phyloP scores from a whole-genome alignment of 1,140 invertebrate genomes.

The Trialeurodes vaporariorum region DNA sequence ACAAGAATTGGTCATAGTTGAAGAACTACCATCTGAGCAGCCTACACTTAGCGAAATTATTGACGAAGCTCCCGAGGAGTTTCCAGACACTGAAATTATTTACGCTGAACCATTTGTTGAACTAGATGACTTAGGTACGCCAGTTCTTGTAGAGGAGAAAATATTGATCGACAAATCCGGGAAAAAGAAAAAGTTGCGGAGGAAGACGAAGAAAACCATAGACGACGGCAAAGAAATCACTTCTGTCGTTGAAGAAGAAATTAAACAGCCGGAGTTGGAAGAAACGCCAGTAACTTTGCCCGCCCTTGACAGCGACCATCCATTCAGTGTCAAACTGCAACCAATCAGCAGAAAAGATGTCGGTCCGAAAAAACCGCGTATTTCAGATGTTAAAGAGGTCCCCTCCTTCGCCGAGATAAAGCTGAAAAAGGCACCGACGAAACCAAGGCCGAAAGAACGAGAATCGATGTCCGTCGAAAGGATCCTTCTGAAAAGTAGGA shows the following conservation, averaged over 20 bases:
- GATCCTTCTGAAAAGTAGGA: slow-evolving; percentile 49
- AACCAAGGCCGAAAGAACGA: slow-evolving; percentile 37
- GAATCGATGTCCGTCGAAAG: slow-evolving; percentile 43
- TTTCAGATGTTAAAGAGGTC: slow-evolving; percentile 34
- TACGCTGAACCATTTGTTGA: neutral
- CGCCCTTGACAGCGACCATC: too few relatives aligned
- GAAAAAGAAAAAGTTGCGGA: neutral
- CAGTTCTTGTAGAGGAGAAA: neutral
- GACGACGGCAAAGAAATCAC: neutral
- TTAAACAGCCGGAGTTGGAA: slow-evolving; percentile 5
- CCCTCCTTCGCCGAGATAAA: slow-evolving; percentile 47
- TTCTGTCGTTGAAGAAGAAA: neutral
- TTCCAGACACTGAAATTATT: neutral
- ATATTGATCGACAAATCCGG: neutral
- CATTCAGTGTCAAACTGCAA: too few relatives aligned
- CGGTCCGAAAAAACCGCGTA: slow-evolving; percentile 32
- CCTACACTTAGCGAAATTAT: neutral
- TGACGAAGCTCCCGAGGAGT: neutral
- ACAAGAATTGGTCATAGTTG: slow-evolving; percentile 6
- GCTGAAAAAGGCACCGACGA: slow-evolving; percentile 44
- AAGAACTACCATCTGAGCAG: slow-evolving; percentile 1
- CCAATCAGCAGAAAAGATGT: slow-evolving; percentile 34
- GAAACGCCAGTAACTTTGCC: too few relatives aligned
- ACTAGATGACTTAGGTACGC: neutral
- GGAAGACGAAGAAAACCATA: neutral